Percentiles rank a stretch among this genome's conserved stretches.
These are phyloP conservation scores for Agapostemon virescens DNA, from an alignment of 2,888 invertebrate species.

Conservation along the genomic window DNA sequence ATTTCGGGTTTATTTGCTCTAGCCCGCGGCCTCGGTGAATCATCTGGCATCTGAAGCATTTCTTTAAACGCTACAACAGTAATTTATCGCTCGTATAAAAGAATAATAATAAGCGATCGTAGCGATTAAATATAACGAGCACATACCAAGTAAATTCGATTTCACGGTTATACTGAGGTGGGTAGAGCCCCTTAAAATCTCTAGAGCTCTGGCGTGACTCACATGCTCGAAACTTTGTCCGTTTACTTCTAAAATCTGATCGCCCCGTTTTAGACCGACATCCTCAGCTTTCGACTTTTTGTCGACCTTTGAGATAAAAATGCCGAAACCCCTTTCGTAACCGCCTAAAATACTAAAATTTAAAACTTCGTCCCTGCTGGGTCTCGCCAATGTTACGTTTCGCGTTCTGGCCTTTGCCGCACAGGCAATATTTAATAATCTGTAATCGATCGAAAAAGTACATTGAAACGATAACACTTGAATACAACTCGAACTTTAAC, in stretches of 20 bases:
- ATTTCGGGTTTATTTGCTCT: slow-evolving; percentile 81
- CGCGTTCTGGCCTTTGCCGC: slow-evolving; percentile 97
- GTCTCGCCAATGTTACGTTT: slow-evolving; percentile 94
- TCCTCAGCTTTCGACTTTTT: slow-evolving; percentile 96
- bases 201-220: slow-evolving; percentile 93
- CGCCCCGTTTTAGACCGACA: slow-evolving; percentile 96
- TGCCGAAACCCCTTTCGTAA: slow-evolving; percentile 94
- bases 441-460: slow-evolving; percentile 77
- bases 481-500: neutral
- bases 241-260: slow-evolving; percentile 98
- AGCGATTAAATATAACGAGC: slow-evolving; percentile 9
- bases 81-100: slow-evolving; percentile 50
- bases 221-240: slow-evolving; percentile 98
- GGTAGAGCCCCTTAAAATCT: slow-evolving; percentile 95
- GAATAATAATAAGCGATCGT: slow-evolving; percentile 27
- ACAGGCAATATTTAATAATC: slow-evolving; percentile 96
- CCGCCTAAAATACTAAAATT: slow-evolving; percentile 97
- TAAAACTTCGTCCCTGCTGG: slow-evolving; percentile 94
- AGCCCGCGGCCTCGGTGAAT: slow-evolving; percentile 88
- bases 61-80: slow-evolving; percentile 83
- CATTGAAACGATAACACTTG: neutral
- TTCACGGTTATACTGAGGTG: slow-evolving; percentile 98
- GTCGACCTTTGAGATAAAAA: slow-evolving; percentile 97
- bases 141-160: slow-evolving; percentile 92
- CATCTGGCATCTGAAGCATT: slow-evolving; percentile 89